Percentiles rank a stretch among this genome's conserved stretches.
Conservation (phyloP, 2,888 invertebrate species). For the Alloplasta piceator region DNA sequence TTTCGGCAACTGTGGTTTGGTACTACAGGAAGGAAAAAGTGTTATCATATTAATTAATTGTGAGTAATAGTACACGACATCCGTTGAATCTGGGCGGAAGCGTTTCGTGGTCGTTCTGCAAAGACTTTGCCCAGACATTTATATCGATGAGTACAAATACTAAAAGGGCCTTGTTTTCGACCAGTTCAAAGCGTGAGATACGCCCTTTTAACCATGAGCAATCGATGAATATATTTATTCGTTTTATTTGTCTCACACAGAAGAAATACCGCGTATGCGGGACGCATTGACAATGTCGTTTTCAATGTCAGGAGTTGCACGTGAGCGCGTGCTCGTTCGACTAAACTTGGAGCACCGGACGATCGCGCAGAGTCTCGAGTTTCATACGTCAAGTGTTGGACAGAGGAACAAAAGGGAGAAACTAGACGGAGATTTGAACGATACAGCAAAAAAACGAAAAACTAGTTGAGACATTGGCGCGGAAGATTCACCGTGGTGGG, state of each 20-base stretch:
- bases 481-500: slow-evolving; percentile 36
- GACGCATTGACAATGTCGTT: slow-evolving; percentile 29
- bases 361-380: no score
- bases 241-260: slow-evolving; percentile 31
- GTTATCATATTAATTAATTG: not conserved
- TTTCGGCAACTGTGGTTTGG: no score
- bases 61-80: not conserved
- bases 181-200: no score
- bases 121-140: slow-evolving; percentile 8
- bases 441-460: slow-evolving; percentile 13
- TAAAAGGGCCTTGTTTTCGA: no score
- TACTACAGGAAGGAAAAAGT: no score
- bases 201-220: no score
- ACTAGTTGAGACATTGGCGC: slow-evolving; percentile 9
- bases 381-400: not conserved
- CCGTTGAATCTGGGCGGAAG: not conserved
- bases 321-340: slow-evolving; percentile 3
- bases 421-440: slow-evolving; percentile 12
- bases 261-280: slow-evolving; percentile 30
- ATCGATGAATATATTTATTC: not conserved
- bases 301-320: slow-evolving; percentile 23
- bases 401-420: not conserved
- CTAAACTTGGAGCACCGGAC: not conserved
- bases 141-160: not conserved
- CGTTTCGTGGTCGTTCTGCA: slow-evolving; percentile 1